Evolutionary conservation across 2,888 invertebrate genomes (phyloP).

Genomic region (Nasonovia ribisnigri): DNA sequence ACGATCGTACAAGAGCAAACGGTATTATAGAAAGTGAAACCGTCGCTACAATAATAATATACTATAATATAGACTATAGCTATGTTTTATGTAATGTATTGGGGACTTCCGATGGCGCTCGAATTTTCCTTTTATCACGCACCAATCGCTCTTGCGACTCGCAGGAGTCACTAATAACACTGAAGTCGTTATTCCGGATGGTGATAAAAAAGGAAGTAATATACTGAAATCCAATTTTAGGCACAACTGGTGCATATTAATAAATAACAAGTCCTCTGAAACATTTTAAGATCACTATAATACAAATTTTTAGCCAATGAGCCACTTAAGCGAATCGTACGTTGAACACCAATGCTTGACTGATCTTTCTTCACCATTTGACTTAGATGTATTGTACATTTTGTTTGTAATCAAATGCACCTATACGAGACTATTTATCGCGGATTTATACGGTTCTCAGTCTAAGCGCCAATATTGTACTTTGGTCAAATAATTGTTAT

Average conservation of each 20-base stretch:
- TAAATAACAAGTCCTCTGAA: no score
- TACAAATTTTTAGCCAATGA: background rate
- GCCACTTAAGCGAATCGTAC: no score
- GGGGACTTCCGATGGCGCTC: background rate
- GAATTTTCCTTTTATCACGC: background rate
- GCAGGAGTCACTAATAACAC: background rate
- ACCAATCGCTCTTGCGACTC: no score
- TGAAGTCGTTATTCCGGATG: background rate
- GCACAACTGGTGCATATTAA: background rate
- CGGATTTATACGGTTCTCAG: background rate
- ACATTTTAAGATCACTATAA: background rate
- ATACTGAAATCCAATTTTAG: background rate
- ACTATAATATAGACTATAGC: no score
- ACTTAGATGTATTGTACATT: background rate
- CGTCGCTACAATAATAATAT: background rate
- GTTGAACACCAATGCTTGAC: background rate
- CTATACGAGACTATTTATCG: background rate
- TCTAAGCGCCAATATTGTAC: no score
- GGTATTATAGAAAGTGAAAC: slow-evolving; percentile 19
- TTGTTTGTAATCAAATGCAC: background rate
- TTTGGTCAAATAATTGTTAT: background rate
- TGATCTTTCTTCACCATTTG: background rate
- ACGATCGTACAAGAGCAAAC: background rate
- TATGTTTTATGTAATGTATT: background rate
- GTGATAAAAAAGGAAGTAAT: background rate